These are phyloP conservation scores for Steinernema khuongi DNA, from an alignment of 1,140 invertebrate genomes.

Conservation along the genomic window DNA sequence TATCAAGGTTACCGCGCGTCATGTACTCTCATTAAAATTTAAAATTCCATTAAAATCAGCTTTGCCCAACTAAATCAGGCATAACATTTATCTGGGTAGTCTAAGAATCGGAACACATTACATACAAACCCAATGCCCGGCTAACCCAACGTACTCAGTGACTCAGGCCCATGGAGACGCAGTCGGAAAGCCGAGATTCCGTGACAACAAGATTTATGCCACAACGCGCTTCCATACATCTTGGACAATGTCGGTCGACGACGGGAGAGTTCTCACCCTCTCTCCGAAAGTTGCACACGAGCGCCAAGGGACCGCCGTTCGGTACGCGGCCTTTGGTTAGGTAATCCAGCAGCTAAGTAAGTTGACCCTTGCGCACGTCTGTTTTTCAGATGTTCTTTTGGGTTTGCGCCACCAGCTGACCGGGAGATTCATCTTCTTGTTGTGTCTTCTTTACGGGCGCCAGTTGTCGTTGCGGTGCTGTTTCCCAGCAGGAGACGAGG, in stretches of 20 bases:
- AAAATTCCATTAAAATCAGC: too few species aligned
- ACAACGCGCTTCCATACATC: conserved; percentile 1
- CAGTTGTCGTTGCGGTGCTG: conserved; percentile 6
- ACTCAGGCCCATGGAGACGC: too few species aligned
- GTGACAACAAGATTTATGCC: conserved; percentile 6
- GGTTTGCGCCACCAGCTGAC: neutral
- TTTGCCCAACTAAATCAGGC: too few species aligned
- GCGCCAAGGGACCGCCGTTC: neutral
- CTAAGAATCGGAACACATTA: too few species aligned
- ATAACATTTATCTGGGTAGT: too few species aligned
- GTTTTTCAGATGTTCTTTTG: conserved; percentile 13
- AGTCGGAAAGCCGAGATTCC: conserved; percentile 6
- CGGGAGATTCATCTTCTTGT: conserved; percentile 1
- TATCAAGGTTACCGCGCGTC: too few species aligned
- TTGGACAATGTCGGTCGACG: conserved; percentile 2
- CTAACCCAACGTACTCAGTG: too few species aligned
- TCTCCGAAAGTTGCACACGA: neutral
- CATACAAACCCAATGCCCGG: too few species aligned
- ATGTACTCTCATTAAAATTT: too few species aligned
- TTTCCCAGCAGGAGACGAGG: too few species aligned
- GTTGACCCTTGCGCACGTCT: conserved; percentile 4
- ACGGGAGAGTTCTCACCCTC: neutral
- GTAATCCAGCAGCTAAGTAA: neutral
- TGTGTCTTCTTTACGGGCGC: neutral
- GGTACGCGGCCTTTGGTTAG: neutral